Evolutionary conservation across 2,797 vertebrate genomes (phyloP).

Genomic region (Neosilurus hyrtlii): DNA sequence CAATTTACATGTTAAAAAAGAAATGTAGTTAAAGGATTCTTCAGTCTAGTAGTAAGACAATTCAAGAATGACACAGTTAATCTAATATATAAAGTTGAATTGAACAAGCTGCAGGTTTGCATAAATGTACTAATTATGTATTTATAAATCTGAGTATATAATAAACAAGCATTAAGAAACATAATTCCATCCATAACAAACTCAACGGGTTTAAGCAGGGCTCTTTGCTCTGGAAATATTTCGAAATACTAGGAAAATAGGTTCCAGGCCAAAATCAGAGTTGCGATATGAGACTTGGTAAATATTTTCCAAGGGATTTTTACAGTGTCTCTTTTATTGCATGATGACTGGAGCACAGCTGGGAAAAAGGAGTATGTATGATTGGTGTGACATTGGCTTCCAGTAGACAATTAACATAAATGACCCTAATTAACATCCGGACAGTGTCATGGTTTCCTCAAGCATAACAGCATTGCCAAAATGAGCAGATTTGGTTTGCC

Average conservation of each 20-base stretch:
- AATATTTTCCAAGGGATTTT: conserved; percentile 48
- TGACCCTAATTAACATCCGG: conserved; percentile 60
- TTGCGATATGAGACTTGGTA: conserved; percentile 47
- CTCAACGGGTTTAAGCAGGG: conserved; percentile 20
- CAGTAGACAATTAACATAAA: conserved; percentile 58
- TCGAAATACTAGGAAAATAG: conserved; percentile 44
- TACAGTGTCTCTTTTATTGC: conserved; percentile 50
- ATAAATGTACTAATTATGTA: background rate
- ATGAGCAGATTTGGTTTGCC: conserved; percentile 42
- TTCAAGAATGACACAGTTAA: background rate
- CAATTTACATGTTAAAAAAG: conserved; percentile 17
- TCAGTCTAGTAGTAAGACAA: background rate
- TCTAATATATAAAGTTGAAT: background rate
- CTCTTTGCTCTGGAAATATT: conserved; percentile 45
- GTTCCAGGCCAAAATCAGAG: conserved; percentile 37
- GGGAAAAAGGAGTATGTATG: conserved; percentile 45
- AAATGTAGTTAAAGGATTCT: background rate
- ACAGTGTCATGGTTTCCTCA: conserved; percentile 43
- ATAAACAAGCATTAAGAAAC: conserved; percentile 6
- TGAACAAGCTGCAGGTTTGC: background rate
- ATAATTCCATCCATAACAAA: conserved; percentile 24
- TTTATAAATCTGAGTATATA: conserved; percentile 10
- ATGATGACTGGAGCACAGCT: conserved; percentile 50
- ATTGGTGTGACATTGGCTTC: conserved; percentile 56
- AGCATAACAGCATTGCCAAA: conserved; percentile 42